Evolutionary conservation across 2,888 invertebrate species (phyloP), one percentile per base, ranked within the genome.

Genomic region (Eumerus sabulonum): DNA sequence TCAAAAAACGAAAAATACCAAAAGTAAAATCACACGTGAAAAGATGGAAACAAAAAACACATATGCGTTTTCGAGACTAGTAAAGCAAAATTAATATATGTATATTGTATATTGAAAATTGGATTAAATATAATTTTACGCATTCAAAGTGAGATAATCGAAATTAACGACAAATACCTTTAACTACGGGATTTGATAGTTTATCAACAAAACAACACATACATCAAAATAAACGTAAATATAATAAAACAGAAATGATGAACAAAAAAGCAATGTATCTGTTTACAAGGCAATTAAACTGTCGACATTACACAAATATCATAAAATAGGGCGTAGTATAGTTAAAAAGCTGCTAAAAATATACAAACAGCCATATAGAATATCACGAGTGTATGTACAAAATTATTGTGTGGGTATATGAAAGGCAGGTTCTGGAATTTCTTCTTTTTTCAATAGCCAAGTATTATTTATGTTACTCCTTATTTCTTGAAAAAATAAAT

Each of bases 111-210:
- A 67, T 68, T 60, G 60, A 71, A 18, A 40, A 70, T 74, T 74
- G 63, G 59, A 70, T 64, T 54, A 63, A 40, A 74, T 35, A 54
- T 40, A 79, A 74, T 74, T 79, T 79, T 74, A 70, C 68, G 7
- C 27, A 74, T 64, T 74, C 59, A 73, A 74, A 72, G 63, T 79
- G 74, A 48, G 73, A 74, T 79, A 79, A 79, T 68, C 79, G 74
- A 74, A 79, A 68, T 54, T 45, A 44, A 60, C 70, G 79, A 79
- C 74, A 79, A 74, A 79, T 74, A 79, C 79, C 67, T 74, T 50
- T 59, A 74, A 60, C 79, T 74, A 79, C 59, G 74, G 74, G 74
- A 79, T 79, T 79, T 68, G 74, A 68, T 68, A 74, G 74, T 64
- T 53, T 44, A 57, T 42, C 64, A 62, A 62, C 16, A 72, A 51